A percentile compares a stretch with the other conserved stretches of the same genome.
Evolutionary conservation across 2,888 invertebrate genomes (phyloP).

Genomic region (Litoditis marina): DNA sequence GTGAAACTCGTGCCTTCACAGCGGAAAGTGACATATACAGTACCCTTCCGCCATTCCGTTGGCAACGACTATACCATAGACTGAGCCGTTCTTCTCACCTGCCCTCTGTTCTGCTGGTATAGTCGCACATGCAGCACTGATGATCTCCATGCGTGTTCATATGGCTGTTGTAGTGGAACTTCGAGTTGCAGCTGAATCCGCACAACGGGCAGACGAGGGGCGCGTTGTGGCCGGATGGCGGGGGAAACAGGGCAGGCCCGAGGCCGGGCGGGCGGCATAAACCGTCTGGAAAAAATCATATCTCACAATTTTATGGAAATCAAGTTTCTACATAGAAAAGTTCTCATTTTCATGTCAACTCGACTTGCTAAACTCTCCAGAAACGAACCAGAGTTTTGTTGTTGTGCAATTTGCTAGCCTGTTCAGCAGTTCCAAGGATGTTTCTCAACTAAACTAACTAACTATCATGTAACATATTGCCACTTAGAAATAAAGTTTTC

Average conservation of each 20-base stretch:
- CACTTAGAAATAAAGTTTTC: too few species aligned
- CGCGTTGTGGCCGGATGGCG: slow-evolving; percentile 31
- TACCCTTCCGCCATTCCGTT: too few species aligned
- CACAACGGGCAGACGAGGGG: slow-evolving; percentile 63
- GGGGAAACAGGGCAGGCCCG: slow-evolving; percentile 35
- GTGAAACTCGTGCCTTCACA: too few species aligned
- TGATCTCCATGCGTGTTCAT: slow-evolving; percentile 68
- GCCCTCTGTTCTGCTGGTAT: slow-evolving; percentile 64
- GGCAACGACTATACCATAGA: too few species aligned
- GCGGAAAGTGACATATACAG: too few species aligned
- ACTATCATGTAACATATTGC: too few species aligned
- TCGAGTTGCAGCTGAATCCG: slow-evolving; percentile 63
- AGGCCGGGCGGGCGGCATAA: slow-evolving; percentile 53
- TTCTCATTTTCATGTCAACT: too few species aligned
- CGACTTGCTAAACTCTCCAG: slow-evolving; percentile 6
- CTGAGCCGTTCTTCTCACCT: slow-evolving; percentile 9
- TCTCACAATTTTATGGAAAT: too few species aligned
- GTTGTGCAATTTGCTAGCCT: not conserved
- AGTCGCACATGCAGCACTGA: slow-evolving; percentile 68
- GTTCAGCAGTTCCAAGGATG: too few species aligned
- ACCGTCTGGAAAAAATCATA: slow-evolving; percentile 22
- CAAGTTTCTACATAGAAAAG: too few species aligned
- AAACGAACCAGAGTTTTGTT: not conserved
- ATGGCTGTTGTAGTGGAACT: slow-evolving; percentile 67
- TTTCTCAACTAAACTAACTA: too few species aligned